Evolutionary conservation across 2,888 invertebrate species (phyloP), one percentile per base, ranked within the genome.

Genomic region (Tinea trinotella): DNA sequence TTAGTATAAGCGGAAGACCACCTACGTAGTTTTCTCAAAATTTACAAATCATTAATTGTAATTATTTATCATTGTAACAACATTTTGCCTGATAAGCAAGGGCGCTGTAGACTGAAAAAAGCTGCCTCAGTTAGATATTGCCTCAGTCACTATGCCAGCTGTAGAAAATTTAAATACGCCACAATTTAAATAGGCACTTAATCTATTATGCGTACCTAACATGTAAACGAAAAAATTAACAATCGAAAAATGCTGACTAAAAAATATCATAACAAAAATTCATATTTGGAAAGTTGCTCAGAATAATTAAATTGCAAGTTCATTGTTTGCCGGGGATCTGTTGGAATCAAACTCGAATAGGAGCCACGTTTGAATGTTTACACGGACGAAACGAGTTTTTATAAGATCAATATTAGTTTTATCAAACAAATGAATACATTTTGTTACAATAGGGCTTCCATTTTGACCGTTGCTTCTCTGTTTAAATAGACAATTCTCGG

Each of bases 381-480:
- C 78, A 64, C 65, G 62, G 64, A 70, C 66, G 70, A 66, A 82
- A 83, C 84, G 73, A 79, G 83, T 83, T 83, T 54, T 67, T 66
- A 60, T 71, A 68, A 62, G 60, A 81, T 83, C 77, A 84, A 84
- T 82, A 84, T 85, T 83, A 67, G 67, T 68, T 70, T 75, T 74
- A 67, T 80, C 75, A 77, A 80, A 84, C 83, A 83, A 84, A 84
- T 83, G 82, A 82, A 83, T 84, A 84, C 82, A 80, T 81, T 79
- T 74, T 79, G 76, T 74, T 74, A 83, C 80, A 83, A 83, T 76
- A 66, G 70, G 64, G 69, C 77, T 80, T 81, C 83, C 82, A 83
- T 81, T 79, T 81, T 80, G 80, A 79, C 80, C 79, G 76, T 66
- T 67, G 64, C 68, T 66, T 68, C 60, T 70, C 60, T 80, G 77